phyloP scores from a whole-genome alignment of 2,888 invertebrate genomes.

The Chrysolina oricalcia region DNA sequence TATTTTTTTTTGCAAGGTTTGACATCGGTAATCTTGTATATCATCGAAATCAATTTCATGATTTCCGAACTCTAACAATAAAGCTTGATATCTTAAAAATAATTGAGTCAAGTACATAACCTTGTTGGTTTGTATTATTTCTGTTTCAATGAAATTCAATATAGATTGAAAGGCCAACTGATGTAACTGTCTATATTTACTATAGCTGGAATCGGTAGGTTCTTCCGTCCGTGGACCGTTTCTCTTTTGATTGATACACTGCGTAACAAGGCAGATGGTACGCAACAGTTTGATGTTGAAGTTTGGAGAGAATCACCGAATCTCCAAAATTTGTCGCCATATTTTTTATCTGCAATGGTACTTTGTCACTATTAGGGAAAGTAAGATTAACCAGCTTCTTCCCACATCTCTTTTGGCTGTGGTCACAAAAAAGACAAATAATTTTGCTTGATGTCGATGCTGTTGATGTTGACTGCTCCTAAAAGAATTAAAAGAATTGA shows the following conservation, averaged over 20 bases:
- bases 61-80: constrained; percentile 58
- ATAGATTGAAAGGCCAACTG: too few relatives aligned
- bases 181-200: too few relatives aligned
- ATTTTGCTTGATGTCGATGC: constrained; percentile 37
- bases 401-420: constrained; percentile 37
- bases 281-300: too few relatives aligned
- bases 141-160: too few relatives aligned
- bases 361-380: constrained; percentile 37
- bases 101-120: constrained; percentile 42
- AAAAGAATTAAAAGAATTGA: constrained; percentile 34
- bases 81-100: constrained; percentile 51
- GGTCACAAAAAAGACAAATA: constrained; percentile 37
- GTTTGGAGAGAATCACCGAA: constrained; percentile 47
- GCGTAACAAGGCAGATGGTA: constrained; percentile 49
- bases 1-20: constrained; percentile 58
- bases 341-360: constrained; percentile 30
- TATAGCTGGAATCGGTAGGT: too few relatives aligned
- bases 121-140: constrained; percentile 35
- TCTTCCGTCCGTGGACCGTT: constrained; percentile 46
- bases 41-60: constrained; percentile 53
- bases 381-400: constrained; percentile 40
- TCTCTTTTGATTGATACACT: constrained; percentile 46
- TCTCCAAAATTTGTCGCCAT: constrained; percentile 32
- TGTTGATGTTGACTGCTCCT: too few relatives aligned
- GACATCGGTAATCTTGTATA: constrained; percentile 57